These are phyloP conservation scores for Pseudoatta argentina DNA, from an alignment of 1,140 invertebrate genomes.

Conservation along the genomic window DNA sequence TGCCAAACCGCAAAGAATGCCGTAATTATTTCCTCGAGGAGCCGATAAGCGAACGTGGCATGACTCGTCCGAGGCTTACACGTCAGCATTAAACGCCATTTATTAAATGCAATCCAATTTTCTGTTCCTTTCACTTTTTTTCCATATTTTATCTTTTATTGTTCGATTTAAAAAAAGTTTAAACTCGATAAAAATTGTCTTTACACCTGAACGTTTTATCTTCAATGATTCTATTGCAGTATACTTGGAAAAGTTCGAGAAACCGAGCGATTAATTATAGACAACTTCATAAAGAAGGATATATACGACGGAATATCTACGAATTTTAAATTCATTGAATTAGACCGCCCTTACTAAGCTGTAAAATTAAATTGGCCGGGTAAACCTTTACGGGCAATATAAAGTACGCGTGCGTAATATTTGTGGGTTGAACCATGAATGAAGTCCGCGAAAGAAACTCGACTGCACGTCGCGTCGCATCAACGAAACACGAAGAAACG, in stretches of 20 bases:
- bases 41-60: conserved; percentile 9
- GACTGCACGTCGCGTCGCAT: conserved; percentile 7
- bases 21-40: conserved; percentile 52
- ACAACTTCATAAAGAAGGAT: neutral
- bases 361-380: neutral
- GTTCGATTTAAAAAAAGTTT: neutral
- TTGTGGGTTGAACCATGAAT: conserved; percentile 24
- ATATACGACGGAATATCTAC: neutral
- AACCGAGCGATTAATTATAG: neutral
- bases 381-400: neutral
- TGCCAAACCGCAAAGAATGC: conserved; percentile 53
- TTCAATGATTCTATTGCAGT: neutral
- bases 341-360: neutral
- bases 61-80: conserved; percentile 17
- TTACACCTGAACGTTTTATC: too few species aligned
- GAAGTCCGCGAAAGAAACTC: conserved; percentile 32
- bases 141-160: neutral
- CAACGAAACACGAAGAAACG: conserved; percentile 18
- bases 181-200: neutral
- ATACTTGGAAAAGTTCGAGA: neutral
- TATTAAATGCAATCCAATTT: conserved; percentile 3
- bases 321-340: neutral
- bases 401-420: neutral
- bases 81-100: conserved; percentile 19
- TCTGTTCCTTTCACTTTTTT: conserved; percentile 9